A percentile compares a stretch with the other conserved stretches of the same genome.
These are phyloP conservation scores for Tenthredo amoena DNA, from an alignment of 2,888 invertebrate species.

Conservation along the genomic window DNA sequence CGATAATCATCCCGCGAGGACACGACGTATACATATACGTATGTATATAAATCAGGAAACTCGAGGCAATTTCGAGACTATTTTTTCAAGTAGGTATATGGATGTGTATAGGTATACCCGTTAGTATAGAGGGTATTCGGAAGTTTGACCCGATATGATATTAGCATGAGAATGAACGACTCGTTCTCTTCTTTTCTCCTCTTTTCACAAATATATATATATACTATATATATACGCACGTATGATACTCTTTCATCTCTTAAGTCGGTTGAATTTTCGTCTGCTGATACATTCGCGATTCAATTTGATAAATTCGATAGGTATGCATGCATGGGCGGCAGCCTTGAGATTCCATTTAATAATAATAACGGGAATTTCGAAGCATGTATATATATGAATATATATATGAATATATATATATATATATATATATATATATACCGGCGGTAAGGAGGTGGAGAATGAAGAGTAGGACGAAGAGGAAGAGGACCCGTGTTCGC, in stretches of 20 bases:
- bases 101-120: not conserved
- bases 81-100: not conserved
- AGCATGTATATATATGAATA: not conserved
- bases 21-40: not conserved
- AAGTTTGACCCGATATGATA: slow-evolving; percentile 44
- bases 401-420: too few relatives aligned
- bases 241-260: not conserved
- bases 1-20: not conserved
- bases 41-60: not conserved
- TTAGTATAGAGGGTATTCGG: not conserved
- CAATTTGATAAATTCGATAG: slow-evolving; percentile 73
- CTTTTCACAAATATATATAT: too few relatives aligned
- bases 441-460: not conserved
- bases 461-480: not conserved
- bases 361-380: slow-evolving; percentile 64
- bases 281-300: slow-evolving; percentile 61
- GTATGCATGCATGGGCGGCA: slow-evolving; percentile 46
- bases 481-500: not conserved
- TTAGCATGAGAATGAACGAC: slow-evolving; percentile 67
- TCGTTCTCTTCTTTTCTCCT: not conserved
- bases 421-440: too few relatives aligned
- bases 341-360: slow-evolving; percentile 73
- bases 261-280: not conserved
- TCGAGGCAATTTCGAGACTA: not conserved
- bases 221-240: not conserved